A percentile compares a stretch with the other conserved stretches of the same genome.
Evolutionary conservation across 2,888 invertebrate genomes (phyloP).

Genomic region (Megaustenia siamemsis): DNA sequence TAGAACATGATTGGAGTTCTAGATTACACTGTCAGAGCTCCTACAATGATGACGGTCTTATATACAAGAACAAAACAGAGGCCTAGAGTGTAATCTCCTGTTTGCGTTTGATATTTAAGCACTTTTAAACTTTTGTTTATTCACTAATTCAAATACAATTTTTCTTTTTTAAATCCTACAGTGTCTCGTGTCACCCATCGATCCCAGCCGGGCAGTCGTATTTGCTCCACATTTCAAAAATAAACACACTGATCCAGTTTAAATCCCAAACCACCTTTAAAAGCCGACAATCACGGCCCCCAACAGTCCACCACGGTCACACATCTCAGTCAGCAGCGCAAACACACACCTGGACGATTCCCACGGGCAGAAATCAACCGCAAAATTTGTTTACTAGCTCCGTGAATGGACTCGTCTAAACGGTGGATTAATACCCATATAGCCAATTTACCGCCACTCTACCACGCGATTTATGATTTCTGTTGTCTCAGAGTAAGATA

Average conservation of each 20-base stretch:
- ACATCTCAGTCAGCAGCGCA: background rate
- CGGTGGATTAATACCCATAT: slow-evolving; percentile 30
- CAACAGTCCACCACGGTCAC: background rate
- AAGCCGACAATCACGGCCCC: slow-evolving; percentile 11
- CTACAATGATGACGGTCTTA: too few relatives aligned
- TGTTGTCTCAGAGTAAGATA: slow-evolving; percentile 21
- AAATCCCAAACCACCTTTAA: slow-evolving; percentile 17
- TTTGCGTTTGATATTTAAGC: too few relatives aligned
- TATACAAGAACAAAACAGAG: too few relatives aligned
- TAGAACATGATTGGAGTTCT: too few relatives aligned
- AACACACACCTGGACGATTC: slow-evolving; percentile 5
- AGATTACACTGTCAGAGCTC: too few relatives aligned
- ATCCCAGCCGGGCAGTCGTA: slow-evolving; percentile 16
- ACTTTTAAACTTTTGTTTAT: too few relatives aligned
- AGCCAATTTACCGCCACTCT: slow-evolving; percentile 35
- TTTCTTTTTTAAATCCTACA: too few relatives aligned
- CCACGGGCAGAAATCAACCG: slow-evolving; percentile 24
- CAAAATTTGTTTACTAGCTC: slow-evolving; percentile 31
- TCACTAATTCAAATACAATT: too few relatives aligned
- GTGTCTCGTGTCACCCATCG: slow-evolving; percentile 2
- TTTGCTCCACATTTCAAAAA: slow-evolving; percentile 33
- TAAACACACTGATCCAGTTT: slow-evolving; percentile 34
- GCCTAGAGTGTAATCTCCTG: too few relatives aligned
- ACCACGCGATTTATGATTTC: background rate
- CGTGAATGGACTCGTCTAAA: background rate